phyloP scores from a whole-genome alignment of 2,888 invertebrate genomes.

The Hirtodrosophila confusa region DNA sequence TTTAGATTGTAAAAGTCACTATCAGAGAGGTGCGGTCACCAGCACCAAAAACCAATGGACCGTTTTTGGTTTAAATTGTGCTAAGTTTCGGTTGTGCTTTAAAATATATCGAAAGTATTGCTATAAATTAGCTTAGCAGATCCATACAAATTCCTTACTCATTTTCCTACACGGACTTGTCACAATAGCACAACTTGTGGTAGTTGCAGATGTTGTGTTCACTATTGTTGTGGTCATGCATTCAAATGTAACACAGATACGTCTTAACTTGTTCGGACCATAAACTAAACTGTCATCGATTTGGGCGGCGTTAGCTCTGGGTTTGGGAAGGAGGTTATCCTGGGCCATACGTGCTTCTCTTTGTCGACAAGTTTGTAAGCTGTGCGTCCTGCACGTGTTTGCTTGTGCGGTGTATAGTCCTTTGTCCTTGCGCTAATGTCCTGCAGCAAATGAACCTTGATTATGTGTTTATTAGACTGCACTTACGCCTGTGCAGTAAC shows the following conservation, averaged over 20 bases:
- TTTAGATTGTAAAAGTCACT: too few species aligned
- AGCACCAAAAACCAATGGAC: too few species aligned
- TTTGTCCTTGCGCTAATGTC: constrained; percentile 54
- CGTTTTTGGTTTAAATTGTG: too few species aligned
- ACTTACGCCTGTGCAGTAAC: constrained; percentile 47
- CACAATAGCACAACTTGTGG: constrained; percentile 30
- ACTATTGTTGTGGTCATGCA: constrained; percentile 26
- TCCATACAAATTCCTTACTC: constrained; percentile 1
- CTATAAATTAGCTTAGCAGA: neutral
- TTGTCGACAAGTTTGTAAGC: constrained; percentile 55
- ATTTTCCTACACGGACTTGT: constrained; percentile 25
- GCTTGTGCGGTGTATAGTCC: constrained; percentile 13
- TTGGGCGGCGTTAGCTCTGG: constrained; percentile 6
- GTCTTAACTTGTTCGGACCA: constrained; percentile 53
- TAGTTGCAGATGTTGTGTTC: constrained; percentile 1
- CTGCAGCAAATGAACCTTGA: constrained; percentile 65
- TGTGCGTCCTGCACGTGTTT: constrained; percentile 5
- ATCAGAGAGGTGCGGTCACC: neutral
- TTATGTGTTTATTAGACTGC: constrained; percentile 73
- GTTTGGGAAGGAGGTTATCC: constrained; percentile 1
- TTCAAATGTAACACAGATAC: constrained; percentile 52
- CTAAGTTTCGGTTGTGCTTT: too few species aligned
- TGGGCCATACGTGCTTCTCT: constrained; percentile 29
- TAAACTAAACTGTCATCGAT: constrained; percentile 70
- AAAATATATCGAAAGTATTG: too few species aligned